These are phyloP conservation scores for Galeopterus variegatus DNA, from an alignment of 2,113 vertebrate genomes.

Conservation along the genomic window DNA sequence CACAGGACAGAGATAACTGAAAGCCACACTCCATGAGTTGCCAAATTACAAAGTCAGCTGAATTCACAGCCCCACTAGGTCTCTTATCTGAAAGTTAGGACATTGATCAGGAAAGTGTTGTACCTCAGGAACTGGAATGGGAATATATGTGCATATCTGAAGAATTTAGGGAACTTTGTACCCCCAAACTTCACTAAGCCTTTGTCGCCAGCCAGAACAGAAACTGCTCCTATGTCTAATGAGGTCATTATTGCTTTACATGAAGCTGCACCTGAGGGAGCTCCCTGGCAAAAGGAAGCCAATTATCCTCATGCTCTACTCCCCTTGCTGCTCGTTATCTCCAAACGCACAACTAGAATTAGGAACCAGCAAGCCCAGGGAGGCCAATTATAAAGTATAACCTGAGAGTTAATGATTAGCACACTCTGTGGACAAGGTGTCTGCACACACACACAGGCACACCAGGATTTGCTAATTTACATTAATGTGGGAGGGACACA, in stretches of 20 bases:
- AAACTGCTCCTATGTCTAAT: conserved; percentile 26
- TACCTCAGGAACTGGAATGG: not conserved
- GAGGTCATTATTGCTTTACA: conserved; percentile 21
- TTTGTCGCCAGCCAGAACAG: not conserved
- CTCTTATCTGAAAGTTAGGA: not conserved
- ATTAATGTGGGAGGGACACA: not conserved
- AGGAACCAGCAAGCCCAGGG: not conserved
- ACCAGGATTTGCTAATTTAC: conserved; percentile 11
- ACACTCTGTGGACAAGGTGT: not conserved
- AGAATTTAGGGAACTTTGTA: not conserved
- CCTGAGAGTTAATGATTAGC: conserved; percentile 3
- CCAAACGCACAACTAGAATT: conserved; percentile 30
- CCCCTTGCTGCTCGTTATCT: conserved; percentile 64
- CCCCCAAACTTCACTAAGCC: not conserved
- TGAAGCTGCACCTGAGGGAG: not conserved
- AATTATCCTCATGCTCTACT: conserved; percentile 35
- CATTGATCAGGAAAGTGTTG: not conserved
- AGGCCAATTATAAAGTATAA: conserved; percentile 69
- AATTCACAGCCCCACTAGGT: not conserved
- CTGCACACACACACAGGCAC: not conserved
- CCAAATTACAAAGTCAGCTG: conserved; percentile 38
- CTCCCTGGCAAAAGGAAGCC: conserved; percentile 39
- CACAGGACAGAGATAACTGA: not conserved
- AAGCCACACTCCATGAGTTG: conserved; percentile 9
- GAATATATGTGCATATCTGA: not conserved